These are phyloP conservation scores for Hemistola chrysoprasaria DNA, from an alignment of 2,888 invertebrate genomes.

Conservation along the genomic window DNA sequence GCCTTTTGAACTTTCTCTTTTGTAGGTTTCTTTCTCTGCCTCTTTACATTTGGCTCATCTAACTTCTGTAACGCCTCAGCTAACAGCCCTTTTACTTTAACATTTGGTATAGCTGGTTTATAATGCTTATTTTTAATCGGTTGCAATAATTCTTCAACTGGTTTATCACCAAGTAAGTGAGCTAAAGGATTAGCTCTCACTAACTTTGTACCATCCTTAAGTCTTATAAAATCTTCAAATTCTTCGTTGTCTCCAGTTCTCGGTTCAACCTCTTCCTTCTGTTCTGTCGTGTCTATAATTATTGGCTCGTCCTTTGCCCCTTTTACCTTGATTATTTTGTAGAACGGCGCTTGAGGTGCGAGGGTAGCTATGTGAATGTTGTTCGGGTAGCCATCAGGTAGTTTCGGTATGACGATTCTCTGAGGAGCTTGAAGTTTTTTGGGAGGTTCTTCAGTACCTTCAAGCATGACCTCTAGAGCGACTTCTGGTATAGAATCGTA, in stretches of 20 bases:
- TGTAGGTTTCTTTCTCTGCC: conserved; percentile 7
- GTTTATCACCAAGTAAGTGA: conserved; percentile 51
- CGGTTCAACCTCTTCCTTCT: conserved; percentile 1
- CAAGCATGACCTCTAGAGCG: conserved; percentile 61
- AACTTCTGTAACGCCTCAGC: conserved; percentile 50
- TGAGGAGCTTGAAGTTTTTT: conserved; percentile 29
- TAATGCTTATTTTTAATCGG: conserved; percentile 46
- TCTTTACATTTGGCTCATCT: conserved; percentile 27
- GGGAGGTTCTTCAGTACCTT: conserved; percentile 40
- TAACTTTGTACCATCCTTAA: conserved; percentile 58
- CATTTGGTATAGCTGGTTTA: conserved; percentile 38
- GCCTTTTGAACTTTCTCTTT: background rate
- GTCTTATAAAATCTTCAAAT: conserved; percentile 30
- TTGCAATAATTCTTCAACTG: conserved; percentile 40
- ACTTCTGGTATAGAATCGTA: conserved; percentile 56
- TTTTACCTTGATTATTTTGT: conserved; percentile 62
- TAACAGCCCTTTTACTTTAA: conserved; percentile 48
- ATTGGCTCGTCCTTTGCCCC: conserved; percentile 35
- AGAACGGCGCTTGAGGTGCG: conserved; percentile 58
- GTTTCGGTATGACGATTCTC: conserved; percentile 50
- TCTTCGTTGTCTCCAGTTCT: background rate
- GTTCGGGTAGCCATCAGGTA: conserved; percentile 41
- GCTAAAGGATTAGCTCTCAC: conserved; percentile 64
- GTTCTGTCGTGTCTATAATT: conserved; percentile 4
- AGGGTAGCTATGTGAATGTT: conserved; percentile 59